phyloP scores from a whole-genome alignment of 1,140 invertebrate species.

The Pomacea maculata region DNA sequence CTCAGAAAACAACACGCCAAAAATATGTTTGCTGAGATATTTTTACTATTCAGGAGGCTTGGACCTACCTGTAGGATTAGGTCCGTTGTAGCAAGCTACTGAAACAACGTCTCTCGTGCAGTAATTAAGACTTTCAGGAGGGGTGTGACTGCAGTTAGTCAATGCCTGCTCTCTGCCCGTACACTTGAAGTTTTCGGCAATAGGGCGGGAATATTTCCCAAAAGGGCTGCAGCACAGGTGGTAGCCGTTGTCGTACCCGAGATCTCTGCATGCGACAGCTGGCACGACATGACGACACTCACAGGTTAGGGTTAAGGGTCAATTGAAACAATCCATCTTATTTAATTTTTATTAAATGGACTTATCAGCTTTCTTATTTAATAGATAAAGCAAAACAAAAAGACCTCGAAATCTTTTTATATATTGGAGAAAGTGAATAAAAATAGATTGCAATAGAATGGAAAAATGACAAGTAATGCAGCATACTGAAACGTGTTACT shows the following conservation, averaged over 20 bases:
- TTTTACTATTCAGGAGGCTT: not conserved
- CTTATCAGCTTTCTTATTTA: no score
- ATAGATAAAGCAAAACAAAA: no score
- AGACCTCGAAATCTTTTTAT: no score
- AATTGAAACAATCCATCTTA: no score
- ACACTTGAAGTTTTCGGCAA: conserved; percentile 37
- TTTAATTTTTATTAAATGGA: no score
- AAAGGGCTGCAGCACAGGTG: conserved; percentile 43
- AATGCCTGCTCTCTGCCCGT: conserved; percentile 40
- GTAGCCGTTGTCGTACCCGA: conserved; percentile 44
- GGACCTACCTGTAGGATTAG: conserved; percentile 8
- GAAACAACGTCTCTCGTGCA: conserved; percentile 36
- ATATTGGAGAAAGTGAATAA: no score
- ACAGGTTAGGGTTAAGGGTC: not conserved
- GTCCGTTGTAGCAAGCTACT: conserved; percentile 47
- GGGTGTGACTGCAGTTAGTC: conserved; percentile 29
- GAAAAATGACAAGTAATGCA: no score
- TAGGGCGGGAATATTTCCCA: conserved; percentile 35
- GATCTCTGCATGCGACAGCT: conserved; percentile 49
- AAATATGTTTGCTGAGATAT: not conserved
- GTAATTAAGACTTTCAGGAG: not conserved
- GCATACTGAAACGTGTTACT: not conserved
- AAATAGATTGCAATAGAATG: no score
- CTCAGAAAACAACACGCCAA: no score
- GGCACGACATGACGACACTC: not conserved